Conservation (phyloP, 2,888 invertebrate species). For the Ecdyonurus torrentis region DNA sequence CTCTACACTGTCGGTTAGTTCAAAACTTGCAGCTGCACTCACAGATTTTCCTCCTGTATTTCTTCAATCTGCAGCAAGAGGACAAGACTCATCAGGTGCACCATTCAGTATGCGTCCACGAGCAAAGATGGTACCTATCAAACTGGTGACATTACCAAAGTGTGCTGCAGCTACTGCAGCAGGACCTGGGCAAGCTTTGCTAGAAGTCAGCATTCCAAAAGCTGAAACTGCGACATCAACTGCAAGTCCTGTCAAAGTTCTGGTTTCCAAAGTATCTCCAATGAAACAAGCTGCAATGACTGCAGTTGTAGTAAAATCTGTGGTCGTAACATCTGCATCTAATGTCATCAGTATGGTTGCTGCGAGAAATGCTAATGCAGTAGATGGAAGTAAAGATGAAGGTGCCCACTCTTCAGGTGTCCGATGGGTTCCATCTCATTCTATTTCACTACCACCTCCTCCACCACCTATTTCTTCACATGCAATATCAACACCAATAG, state of each 20-base stretch:
- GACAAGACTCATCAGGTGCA: neutral
- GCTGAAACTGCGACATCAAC: constrained; percentile 9
- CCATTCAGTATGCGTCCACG: constrained; percentile 14
- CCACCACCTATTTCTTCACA: constrained; percentile 4
- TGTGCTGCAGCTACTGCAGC: constrained; percentile 12
- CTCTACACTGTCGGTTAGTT: neutral
- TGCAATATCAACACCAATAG: neutral
- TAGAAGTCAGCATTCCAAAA: constrained; percentile 10
- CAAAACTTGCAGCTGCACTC: neutral
- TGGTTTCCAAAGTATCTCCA: constrained; percentile 18
- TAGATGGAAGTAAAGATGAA: neutral
- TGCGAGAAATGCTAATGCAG: neutral
- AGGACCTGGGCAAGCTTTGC: constrained; percentile 7
- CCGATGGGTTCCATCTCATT: constrained; percentile 3
- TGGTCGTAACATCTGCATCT: constrained; percentile 8
- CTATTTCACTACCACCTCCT: constrained; percentile 4
- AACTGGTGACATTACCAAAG: constrained; percentile 21
- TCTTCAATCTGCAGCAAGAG: neutral
- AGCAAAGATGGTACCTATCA: constrained; percentile 24
- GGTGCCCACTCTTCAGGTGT: constrained; percentile 8
- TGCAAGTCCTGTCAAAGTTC: constrained; percentile 19
- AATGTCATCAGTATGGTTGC: constrained; percentile 9
- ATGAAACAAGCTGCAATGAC: constrained; percentile 11
- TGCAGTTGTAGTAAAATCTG: constrained; percentile 11
- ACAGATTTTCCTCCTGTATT: constrained; percentile 11